These are phyloP conservation scores for Bradypodion pumilum DNA, from an alignment of 2,797 vertebrate species.

Conservation along the genomic window DNA sequence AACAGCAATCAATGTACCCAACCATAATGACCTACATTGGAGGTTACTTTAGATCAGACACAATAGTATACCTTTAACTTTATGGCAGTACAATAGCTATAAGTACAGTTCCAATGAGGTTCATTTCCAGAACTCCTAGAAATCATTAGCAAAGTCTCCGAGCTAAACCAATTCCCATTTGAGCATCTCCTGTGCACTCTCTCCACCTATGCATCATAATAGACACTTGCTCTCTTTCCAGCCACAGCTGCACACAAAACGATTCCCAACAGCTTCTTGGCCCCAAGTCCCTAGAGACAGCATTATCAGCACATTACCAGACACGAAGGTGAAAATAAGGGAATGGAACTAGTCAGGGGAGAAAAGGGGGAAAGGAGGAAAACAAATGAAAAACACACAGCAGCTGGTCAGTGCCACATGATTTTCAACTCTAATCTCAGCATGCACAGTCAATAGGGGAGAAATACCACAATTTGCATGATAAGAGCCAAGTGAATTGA, in stretches of 20 bases:
- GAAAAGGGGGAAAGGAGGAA: constrained; percentile 18
- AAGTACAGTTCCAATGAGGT: background rate
- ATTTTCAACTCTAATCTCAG: constrained; percentile 79
- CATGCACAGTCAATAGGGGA: constrained; percentile 74
- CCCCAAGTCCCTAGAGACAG: constrained; percentile 14
- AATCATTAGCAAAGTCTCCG: background rate
- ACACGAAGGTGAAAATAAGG: constrained; percentile 51
- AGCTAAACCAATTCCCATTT: constrained; percentile 11
- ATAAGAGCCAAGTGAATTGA: constrained; percentile 76
- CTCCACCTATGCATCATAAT: constrained; percentile 1
- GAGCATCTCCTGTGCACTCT: background rate
- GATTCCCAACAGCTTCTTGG: constrained; percentile 8
- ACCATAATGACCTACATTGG: rapidly evolving
- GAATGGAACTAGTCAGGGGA: constrained; percentile 40
- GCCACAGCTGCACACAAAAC: constrained; percentile 37
- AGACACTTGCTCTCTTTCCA: constrained; percentile 6
- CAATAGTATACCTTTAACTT: background rate
- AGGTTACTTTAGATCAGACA: background rate
- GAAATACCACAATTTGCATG: constrained; percentile 83
- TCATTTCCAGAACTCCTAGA: background rate
- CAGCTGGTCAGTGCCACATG: constrained; percentile 76
- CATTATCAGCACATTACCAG: constrained; percentile 49
- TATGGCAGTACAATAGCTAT: background rate
- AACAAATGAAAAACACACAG: constrained; percentile 66
- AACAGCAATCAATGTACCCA: background rate